Evolutionary conservation across 35 echinoderm and acorn worm species (phyloP).

Genomic region (Stichopus chloronotus): DNA sequence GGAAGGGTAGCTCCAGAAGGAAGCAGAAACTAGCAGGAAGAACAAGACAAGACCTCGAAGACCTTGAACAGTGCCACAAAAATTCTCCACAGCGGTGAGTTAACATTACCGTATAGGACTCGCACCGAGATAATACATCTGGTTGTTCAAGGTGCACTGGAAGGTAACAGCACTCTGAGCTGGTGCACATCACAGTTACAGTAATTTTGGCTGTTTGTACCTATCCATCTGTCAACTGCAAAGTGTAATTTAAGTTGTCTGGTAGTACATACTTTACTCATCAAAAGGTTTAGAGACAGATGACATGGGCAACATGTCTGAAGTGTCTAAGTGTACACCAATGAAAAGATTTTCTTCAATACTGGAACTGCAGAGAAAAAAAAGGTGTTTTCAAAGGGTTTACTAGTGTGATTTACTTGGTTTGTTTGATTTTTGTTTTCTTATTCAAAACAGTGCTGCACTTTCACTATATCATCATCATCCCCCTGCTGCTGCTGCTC

Average conservation of each 20-base stretch:
- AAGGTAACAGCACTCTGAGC: too few species aligned
- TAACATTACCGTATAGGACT: neutral
- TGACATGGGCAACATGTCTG: neutral
- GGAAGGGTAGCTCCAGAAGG: constrained; percentile 47
- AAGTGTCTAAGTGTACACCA: neutral
- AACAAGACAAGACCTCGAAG: constrained; percentile 47
- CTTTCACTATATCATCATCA: neutral
- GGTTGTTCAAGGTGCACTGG: neutral
- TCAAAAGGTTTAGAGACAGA: too few species aligned
- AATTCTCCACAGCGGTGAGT: constrained; percentile 24
- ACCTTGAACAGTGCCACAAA: neutral
- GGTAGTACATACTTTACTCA: too few species aligned
- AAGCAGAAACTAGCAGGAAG: constrained; percentile 52
- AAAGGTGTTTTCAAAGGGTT: neutral
- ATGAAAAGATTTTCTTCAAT: neutral
- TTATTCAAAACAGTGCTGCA: neutral
- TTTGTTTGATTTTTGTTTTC: neutral
- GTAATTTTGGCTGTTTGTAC: too few species aligned
- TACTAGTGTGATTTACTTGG: neutral
- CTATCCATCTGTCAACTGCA: too few species aligned
- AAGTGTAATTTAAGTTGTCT: too few species aligned
- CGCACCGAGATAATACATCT: neutral
- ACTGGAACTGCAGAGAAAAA: neutral
- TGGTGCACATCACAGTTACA: too few species aligned
- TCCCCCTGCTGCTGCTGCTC: neutral